Evolutionary conservation across 2,888 invertebrate genomes (phyloP).

Genomic region (Priocnemis perturbator): DNA sequence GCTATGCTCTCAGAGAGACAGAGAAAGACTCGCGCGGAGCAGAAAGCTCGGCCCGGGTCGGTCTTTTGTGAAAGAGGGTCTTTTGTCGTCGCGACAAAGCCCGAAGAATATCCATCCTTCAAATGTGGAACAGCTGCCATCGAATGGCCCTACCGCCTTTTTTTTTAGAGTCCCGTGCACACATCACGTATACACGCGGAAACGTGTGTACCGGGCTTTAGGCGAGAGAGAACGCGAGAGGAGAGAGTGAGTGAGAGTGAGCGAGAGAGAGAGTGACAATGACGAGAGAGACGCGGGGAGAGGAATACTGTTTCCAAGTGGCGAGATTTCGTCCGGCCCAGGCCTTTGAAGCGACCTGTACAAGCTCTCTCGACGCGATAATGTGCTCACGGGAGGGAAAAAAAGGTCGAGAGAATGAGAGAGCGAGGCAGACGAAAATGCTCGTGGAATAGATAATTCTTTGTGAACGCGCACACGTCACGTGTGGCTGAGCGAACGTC

Average conservation of each 20-base stretch:
- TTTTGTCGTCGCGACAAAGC: conserved; percentile 70
- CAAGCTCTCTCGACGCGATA: conserved; percentile 11
- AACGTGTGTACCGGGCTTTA: conserved; percentile 48
- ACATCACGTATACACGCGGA: conserved; percentile 40
- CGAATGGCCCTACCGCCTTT: conserved; percentile 67
- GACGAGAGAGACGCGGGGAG: conserved; percentile 2
- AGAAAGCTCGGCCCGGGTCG: conserved; percentile 59
- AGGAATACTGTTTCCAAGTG: conserved; percentile 48
- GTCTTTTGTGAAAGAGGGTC: conserved; percentile 66
- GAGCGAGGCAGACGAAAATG: conserved; percentile 18
- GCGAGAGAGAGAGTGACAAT: conserved; percentile 1
- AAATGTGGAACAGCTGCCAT: conserved; percentile 75
- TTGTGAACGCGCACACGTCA: conserved; percentile 20
- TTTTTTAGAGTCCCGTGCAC: conserved; percentile 53
- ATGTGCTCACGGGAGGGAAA: conserved; percentile 2
- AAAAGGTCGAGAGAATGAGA: background rate
- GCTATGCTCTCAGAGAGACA: conserved; percentile 28
- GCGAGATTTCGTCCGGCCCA: conserved; percentile 35
- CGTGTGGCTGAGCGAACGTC: conserved; percentile 13
- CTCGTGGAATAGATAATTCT: conserved; percentile 31
- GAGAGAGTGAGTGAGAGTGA: background rate
- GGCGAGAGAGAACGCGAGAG: conserved; percentile 3
- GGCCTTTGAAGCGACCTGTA: conserved; percentile 35
- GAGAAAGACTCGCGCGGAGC: conserved; percentile 32
- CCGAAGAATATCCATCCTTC: conserved; percentile 74